These are phyloP conservation scores for Limnephilus rhombicus DNA, from an alignment of 2,888 invertebrate species.

Conservation along the genomic window DNA sequence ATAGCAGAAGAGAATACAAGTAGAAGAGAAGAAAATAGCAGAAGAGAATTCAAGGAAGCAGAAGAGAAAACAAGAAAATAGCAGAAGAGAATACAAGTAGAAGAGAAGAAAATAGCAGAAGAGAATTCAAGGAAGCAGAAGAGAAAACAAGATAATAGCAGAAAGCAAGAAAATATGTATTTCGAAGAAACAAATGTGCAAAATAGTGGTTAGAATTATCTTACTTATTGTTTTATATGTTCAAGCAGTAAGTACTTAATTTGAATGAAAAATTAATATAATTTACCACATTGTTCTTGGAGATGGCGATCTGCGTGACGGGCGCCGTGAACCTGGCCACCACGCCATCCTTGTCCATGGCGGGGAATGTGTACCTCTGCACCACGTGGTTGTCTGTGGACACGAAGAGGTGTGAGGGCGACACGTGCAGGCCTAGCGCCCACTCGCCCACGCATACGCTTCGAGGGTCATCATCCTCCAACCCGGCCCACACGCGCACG, in stretches of 20 bases:
- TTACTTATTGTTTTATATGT: background rate
- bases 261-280: background rate
- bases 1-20: too few species aligned
- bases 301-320: constrained; percentile 89
- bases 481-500: constrained; percentile 91
- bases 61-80: too few species aligned
- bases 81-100: too few species aligned
- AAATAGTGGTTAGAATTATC: too few species aligned
- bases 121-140: too few species aligned
- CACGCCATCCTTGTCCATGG: constrained; percentile 89
- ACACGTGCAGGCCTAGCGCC: constrained; percentile 85
- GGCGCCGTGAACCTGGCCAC: constrained; percentile 92
- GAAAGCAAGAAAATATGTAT: too few species aligned
- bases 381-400: constrained; percentile 92
- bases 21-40: too few species aligned
- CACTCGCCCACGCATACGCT: constrained; percentile 92
- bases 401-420: constrained; percentile 85
- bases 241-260: background rate
- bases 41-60: too few species aligned
- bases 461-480: constrained; percentile 92
- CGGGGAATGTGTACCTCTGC: constrained; percentile 89
- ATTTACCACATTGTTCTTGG: constrained; percentile 71
- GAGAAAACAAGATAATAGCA: too few species aligned
- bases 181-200: too few species aligned
- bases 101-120: too few species aligned